Conservation (phyloP, 2,113 vertebrate genomes). For the Ceyx margarethae region DNA sequence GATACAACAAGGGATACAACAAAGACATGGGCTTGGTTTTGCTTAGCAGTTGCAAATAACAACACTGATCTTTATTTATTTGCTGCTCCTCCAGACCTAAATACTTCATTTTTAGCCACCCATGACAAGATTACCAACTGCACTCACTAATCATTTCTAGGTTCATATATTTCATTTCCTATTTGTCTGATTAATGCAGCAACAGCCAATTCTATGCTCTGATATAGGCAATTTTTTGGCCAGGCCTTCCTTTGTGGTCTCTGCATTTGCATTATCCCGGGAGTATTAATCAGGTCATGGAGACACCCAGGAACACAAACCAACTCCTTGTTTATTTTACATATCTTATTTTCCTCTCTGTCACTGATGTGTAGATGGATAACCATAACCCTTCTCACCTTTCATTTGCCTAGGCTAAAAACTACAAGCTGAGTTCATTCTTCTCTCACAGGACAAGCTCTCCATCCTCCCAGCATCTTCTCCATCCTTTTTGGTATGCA, state of each 20-base stretch:
- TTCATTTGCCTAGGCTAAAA: neutral
- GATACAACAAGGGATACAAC: neutral
- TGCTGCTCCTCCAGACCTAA: neutral
- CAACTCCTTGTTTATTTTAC: neutral
- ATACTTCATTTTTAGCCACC: neutral
- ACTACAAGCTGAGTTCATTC: neutral
- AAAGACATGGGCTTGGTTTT: neutral
- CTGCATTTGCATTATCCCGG: constrained; percentile 31
- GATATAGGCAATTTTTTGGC: neutral
- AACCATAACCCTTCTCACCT: neutral
- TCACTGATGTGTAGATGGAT: neutral
- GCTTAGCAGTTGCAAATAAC: neutral
- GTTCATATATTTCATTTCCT: neutral
- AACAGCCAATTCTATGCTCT: neutral
- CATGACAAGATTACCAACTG: neutral
- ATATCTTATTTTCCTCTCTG: neutral
- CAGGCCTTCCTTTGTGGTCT: neutral
- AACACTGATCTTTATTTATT: neutral
- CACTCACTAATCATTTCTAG: neutral
- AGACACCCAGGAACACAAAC: constrained; percentile 46
- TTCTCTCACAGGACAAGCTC: neutral
- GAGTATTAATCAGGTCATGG: constrained; percentile 33
- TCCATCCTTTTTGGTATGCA: neutral
- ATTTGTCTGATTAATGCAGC: neutral
- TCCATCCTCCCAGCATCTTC: neutral